Base-by-base conservation (phyloP, 1,140 invertebrate species). In the Octopus bimaculoides region DNA sequence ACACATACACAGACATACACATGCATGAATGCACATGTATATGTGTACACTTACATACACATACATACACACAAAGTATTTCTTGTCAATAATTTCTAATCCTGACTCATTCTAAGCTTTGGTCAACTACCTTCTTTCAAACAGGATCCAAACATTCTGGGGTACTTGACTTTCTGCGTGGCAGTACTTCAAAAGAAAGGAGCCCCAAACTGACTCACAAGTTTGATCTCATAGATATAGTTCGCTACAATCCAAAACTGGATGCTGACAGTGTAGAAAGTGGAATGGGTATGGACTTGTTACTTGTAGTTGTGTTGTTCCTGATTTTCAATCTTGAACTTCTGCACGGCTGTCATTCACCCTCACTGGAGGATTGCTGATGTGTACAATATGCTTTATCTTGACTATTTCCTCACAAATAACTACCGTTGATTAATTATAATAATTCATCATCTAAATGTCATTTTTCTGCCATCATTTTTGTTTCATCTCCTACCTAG, bases 81-180 rank as follows among this genome's bases (percentile, higher is more conserved):
- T 75, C 52, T 75, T 75, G 20, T 52, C 5, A 75, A 41, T 75
- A 4, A 41, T 52, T 75, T 75, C 52, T 66, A 66, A 66, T 66
- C 61, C 61, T 66, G 12, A 14, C 61, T 66, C 61, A 66, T 2
- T 14, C n/a, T 66, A 14, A 66, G 74, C 17, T 71, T 20, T 71
- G 66, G 17, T 71, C 26, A 20, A 71, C 14, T 71, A 9, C 52
- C 74, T 75, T 75, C 74, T 75, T 41, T 75, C 74, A 52, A 75
- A 75, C 74, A 75, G 74, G 74, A 53, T 41, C 20, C 12, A 75
- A 75, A 75, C 74, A 82, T 78, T 78, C 78, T 75, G 83, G 85
- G 54, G 81, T 88, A 66, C 78, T 87, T 74, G 83, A 85, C 20
- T 88, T 88, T 81, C 82, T 88, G 66, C 83, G 86, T 52, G 83